These are phyloP conservation scores for Drosophila cardini DNA, from an alignment of 1,140 invertebrate genomes.

Conservation along the genomic window DNA sequence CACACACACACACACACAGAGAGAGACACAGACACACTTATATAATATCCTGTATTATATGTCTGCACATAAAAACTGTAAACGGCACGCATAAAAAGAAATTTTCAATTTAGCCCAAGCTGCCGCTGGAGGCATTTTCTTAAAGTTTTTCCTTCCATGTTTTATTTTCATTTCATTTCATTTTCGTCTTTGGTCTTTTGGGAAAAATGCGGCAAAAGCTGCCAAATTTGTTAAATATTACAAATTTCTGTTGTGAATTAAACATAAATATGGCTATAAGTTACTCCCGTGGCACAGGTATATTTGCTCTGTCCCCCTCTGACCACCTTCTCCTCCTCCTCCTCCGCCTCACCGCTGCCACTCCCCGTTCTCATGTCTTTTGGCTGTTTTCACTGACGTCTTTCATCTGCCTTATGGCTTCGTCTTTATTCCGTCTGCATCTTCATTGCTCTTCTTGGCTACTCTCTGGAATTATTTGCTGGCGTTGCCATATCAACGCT, in stretches of 20 bases:
- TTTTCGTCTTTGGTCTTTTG: constrained; percentile 33
- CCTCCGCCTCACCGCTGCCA: constrained; percentile 4
- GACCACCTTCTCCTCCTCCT: constrained; percentile 19
- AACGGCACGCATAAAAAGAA: constrained; percentile 71
- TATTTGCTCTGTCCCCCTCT: not conserved
- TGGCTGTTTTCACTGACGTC: not conserved
- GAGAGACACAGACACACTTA: constrained; percentile 16
- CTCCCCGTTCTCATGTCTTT: constrained; percentile 30
- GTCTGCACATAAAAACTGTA: constrained; percentile 75
- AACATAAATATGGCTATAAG: constrained; percentile 66
- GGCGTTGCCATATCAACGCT: constrained; percentile 16
- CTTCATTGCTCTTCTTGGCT: constrained; percentile 36
- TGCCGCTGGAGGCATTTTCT: constrained; percentile 40
- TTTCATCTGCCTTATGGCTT: constrained; percentile 33
- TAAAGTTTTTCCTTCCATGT: constrained; percentile 14
- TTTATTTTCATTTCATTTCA: constrained; percentile 6
- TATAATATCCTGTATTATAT: constrained; percentile 63
- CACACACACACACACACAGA: constrained; percentile 15
- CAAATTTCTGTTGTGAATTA: constrained; percentile 64
- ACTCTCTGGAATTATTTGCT: constrained; percentile 12
- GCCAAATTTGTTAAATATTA: constrained; percentile 62
- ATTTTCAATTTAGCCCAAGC: constrained; percentile 69
- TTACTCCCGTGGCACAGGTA: constrained; percentile 11
- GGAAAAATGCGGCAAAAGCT: constrained; percentile 54
- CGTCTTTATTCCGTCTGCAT: constrained; percentile 47